Evolutionary conservation across 2,797 vertebrate species (phyloP).

Genomic region (Erethizon dorsatum): DNA sequence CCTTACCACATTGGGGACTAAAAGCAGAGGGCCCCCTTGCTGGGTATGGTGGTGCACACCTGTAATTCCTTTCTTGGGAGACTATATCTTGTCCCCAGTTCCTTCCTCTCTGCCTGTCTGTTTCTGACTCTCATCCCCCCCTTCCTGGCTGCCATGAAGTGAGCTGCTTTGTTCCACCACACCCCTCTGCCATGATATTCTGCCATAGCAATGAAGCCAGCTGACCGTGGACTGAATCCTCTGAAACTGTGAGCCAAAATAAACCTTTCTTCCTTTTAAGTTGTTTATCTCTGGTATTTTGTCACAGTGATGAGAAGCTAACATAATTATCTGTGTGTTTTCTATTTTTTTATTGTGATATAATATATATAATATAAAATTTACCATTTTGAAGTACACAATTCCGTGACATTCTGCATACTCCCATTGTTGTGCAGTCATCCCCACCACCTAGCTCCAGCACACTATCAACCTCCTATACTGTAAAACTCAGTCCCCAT

Average conservation of each 20-base stretch:
- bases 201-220: background rate
- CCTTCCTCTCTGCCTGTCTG: background rate
- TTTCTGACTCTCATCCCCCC: background rate
- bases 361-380: background rate
- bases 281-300: background rate
- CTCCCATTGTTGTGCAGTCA: background rate
- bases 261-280: background rate
- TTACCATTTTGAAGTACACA: background rate
- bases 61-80: background rate
- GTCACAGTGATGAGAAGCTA: background rate
- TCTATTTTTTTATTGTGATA: background rate
- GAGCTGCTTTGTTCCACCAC: background rate
- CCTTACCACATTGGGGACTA: background rate
- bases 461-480: background rate
- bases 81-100: background rate
- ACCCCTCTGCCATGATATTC: background rate
- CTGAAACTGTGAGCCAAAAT: background rate
- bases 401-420: too few species aligned
- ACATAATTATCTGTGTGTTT: background rate
- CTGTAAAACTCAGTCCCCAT: background rate
- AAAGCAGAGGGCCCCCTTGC: background rate
- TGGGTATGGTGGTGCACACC: background rate
- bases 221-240: background rate
- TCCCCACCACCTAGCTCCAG: too few species aligned
- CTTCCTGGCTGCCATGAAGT: background rate